A percentile compares a stretch with the other conserved stretches of the same genome.
Conservation (phyloP, 2,113 vertebrate species). For the Lanius ludovicianus region DNA sequence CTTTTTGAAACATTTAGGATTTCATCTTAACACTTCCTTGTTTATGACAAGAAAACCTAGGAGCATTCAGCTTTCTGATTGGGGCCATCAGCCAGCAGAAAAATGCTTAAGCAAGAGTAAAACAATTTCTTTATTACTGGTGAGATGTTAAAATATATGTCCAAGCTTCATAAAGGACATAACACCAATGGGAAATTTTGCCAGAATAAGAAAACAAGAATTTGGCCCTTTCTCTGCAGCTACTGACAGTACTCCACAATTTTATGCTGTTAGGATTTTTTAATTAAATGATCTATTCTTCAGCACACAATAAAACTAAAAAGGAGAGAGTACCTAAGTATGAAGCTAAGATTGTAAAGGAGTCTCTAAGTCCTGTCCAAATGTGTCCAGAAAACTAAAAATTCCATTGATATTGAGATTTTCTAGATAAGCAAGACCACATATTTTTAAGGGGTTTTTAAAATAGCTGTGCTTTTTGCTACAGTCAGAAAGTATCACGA, state of each 20-base stretch:
- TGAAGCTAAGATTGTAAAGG: background rate
- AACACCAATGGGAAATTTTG: background rate
- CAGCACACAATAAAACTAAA: background rate
- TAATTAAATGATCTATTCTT: constrained; percentile 16
- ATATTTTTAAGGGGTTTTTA: background rate
- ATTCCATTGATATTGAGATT: background rate
- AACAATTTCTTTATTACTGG: background rate
- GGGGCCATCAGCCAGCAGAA: background rate
- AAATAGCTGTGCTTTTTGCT: background rate
- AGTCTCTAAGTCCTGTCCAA: background rate
- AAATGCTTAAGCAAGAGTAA: background rate
- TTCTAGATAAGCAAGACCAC: background rate
- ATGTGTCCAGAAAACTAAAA: background rate
- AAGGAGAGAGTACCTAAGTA: constrained; percentile 4
- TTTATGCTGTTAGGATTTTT: background rate
- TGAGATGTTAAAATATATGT: background rate
- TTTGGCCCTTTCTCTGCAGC: background rate
- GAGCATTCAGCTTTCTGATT: background rate
- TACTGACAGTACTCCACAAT: background rate
- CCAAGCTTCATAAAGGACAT: background rate
- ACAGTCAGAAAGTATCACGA: constrained; percentile 16
- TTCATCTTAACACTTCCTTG: background rate
- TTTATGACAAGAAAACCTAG: background rate
- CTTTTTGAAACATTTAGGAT: background rate
- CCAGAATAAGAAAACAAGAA: background rate